Percentiles rank a stretch among this genome's conserved stretches.
phyloP scores from a whole-genome alignment of 2,113 vertebrate species.

The Gasterosteus nipponicus region DNA sequence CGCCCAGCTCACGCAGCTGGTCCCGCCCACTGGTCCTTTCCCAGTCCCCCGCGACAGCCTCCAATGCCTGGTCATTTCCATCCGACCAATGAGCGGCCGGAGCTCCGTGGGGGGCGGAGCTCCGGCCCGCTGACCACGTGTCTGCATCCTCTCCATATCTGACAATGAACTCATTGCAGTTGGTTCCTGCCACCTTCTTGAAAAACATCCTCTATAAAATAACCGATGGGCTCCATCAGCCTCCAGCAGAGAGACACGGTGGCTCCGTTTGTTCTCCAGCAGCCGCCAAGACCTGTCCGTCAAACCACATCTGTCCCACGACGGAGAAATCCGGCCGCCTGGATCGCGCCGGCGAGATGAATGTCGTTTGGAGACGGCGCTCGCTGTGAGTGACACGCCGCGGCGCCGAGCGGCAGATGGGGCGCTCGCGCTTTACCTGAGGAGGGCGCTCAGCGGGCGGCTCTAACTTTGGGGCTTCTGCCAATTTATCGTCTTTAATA shows the following conservation, averaged over 20 bases:
- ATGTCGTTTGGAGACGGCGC: not conserved
- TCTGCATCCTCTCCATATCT: not conserved
- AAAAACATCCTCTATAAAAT: not conserved
- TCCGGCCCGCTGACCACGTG: no score
- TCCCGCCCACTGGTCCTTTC: no score
- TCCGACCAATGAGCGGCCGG: no score
- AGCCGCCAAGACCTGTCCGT: not conserved
- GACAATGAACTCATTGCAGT: not conserved
- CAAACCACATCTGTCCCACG: not conserved
- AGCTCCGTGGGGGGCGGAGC: no score
- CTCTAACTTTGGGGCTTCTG: no score
- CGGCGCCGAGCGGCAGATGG: slow-evolving; percentile 13
- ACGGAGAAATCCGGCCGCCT: not conserved
- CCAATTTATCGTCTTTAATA: no score
- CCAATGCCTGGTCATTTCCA: no score
- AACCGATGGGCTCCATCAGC: not conserved
- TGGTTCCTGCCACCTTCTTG: not conserved
- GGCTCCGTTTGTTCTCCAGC: not conserved
- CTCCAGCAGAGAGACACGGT: not conserved
- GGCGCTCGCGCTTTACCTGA: slow-evolving; percentile 14
- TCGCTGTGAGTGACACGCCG: not conserved
- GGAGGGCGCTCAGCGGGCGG: not conserved
- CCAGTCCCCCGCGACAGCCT: no score
- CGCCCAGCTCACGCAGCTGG: no score
- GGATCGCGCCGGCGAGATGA: not conserved